Evolutionary conservation across 2,888 invertebrate genomes (phyloP).

Genomic region (Yponomeuta malinellus): DNA sequence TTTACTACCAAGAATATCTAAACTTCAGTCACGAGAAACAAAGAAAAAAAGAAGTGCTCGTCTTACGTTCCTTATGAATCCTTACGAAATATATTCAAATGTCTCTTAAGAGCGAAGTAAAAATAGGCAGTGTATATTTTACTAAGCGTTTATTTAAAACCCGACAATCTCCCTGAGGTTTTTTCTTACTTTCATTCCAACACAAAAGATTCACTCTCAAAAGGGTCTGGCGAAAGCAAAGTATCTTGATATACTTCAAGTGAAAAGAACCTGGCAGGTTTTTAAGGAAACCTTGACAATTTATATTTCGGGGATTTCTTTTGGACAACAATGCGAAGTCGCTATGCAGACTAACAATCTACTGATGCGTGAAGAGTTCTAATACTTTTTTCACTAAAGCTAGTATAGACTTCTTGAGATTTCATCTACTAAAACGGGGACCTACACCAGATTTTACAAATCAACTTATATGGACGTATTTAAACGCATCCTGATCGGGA

Average conservation of each 20-base stretch:
- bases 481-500: too few relatives aligned
- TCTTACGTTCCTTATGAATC: too few relatives aligned
- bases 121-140: slow-evolving; percentile 7
- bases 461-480: too few relatives aligned
- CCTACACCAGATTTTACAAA: too few relatives aligned
- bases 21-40: too few relatives aligned
- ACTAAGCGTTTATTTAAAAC: slow-evolving; percentile 8
- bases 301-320: neutral
- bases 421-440: too few relatives aligned
- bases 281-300: slow-evolving; percentile 2
- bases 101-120: neutral
- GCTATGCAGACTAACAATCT: neutral
- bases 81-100: too few relatives aligned
- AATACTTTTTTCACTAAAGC: too few relatives aligned
- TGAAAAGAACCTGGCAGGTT: neutral
- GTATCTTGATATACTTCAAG: slow-evolving; percentile 8
- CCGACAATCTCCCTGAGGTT: slow-evolving; percentile 5
- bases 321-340: neutral
- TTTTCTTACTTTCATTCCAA: neutral
- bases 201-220: slow-evolving; percentile 9
- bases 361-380: neutral
- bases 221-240: slow-evolving; percentile 2
- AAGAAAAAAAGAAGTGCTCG: too few relatives aligned
- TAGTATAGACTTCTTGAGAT: too few relatives aligned
- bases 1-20: too few relatives aligned